Conservation (phyloP, 2,797 vertebrate genomes). For the Fistularia commersonii region DNA sequence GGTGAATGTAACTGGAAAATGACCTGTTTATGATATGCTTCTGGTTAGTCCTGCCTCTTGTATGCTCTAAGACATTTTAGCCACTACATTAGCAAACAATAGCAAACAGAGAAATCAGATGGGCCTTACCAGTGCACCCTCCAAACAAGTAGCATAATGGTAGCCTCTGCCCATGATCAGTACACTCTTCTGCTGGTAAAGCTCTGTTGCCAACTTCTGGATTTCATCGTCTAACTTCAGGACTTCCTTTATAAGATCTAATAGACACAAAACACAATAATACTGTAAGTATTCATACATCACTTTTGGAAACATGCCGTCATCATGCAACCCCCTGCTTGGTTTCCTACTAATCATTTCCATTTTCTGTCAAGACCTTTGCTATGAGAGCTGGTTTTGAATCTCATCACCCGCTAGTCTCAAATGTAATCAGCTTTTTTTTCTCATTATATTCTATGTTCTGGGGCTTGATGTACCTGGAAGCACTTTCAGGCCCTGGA, state of each 20-base stretch:
- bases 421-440: constrained; percentile 7
- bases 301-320: background rate
- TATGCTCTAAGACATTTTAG: too few relatives aligned
- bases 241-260: constrained; percentile 95
- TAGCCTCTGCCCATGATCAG: constrained; percentile 98
- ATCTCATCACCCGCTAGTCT: constrained; percentile 12
- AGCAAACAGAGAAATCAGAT: background rate
- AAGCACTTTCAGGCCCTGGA: constrained; percentile 86
- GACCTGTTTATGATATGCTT: too few relatives aligned
- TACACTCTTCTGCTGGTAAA: constrained; percentile 96
- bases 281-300: background rate
- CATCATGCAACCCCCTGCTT: background rate
- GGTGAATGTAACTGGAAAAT: too few relatives aligned
- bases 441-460: too few relatives aligned
- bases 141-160: constrained; percentile 95
- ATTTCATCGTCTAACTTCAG: constrained; percentile 96
- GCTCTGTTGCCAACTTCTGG: constrained; percentile 89
- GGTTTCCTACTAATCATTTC: too few relatives aligned
- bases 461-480: constrained; percentile 77
- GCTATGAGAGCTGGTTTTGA: background rate
- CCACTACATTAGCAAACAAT: background rate
- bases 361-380: constrained; percentile 3
- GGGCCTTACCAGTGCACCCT: constrained; percentile 84
- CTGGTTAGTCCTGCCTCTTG: too few relatives aligned
- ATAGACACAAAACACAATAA: constrained; percentile 12